phyloP scores from a whole-genome alignment of 2,888 invertebrate genomes.

The Dynastes tityus region DNA sequence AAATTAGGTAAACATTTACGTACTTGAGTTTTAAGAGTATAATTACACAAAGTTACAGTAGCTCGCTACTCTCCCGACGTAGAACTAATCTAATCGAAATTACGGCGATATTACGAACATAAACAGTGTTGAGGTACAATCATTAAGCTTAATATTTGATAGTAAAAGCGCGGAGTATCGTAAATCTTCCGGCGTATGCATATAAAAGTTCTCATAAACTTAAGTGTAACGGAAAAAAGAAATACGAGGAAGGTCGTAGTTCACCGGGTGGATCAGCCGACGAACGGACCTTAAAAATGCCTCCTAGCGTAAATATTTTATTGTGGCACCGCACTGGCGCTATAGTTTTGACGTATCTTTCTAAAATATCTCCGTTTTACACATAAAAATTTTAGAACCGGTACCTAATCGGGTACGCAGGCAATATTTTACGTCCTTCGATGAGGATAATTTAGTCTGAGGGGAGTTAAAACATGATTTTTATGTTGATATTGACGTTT shows the following conservation, averaged over 20 bases:
- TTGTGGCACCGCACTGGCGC: constrained; percentile 45
- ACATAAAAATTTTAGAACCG: constrained; percentile 28
- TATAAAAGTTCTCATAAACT: constrained; percentile 53
- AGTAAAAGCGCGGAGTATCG: constrained; percentile 50
- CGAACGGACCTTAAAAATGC: constrained; percentile 21
- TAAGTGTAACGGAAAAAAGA: constrained; percentile 52
- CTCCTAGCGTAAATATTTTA: constrained; percentile 30
- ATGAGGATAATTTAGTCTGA: constrained; percentile 9
- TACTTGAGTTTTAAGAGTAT: constrained; percentile 34
- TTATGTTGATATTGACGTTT: constrained; percentile 23
- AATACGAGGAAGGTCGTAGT: constrained; percentile 50
- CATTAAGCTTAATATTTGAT: constrained; percentile 50
- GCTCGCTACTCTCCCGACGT: not conserved
- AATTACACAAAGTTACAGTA: constrained; percentile 25
- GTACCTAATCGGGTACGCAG: constrained; percentile 25
- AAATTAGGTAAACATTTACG: constrained; percentile 28
- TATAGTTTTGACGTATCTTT: constrained; percentile 42
- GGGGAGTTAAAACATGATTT: constrained; percentile 18
- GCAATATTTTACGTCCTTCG: constrained; percentile 1
- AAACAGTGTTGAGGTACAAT: constrained; percentile 49
- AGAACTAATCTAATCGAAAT: constrained; percentile 51
- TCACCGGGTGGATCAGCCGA: constrained; percentile 39
- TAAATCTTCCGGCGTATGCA: constrained; percentile 49
- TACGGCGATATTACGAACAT: constrained; percentile 46
- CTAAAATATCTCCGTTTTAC: constrained; percentile 38